These are phyloP conservation scores for Pangasius mekongensis DNA, from an alignment of 2,797 vertebrate species.

Conservation along the genomic window DNA sequence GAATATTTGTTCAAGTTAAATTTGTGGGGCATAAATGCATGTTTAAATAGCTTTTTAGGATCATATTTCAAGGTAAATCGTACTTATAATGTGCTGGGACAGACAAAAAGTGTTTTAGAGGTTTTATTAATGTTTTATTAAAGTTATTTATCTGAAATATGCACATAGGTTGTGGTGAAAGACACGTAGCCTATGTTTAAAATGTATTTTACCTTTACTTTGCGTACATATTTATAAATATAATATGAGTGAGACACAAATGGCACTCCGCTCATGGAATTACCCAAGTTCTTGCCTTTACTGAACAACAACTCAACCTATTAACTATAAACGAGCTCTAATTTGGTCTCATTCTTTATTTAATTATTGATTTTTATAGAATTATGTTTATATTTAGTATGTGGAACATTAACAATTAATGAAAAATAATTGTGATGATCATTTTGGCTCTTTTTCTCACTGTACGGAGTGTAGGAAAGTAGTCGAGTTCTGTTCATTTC, in stretches of 20 bases:
- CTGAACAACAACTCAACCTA: background rate
- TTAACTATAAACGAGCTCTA: background rate
- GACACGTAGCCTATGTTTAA: background rate
- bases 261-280: background rate
- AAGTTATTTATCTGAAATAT: background rate
- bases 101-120: background rate
- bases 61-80: background rate
- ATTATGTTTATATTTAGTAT: background rate
- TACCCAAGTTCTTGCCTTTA: background rate
- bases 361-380: background rate
- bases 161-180: background rate
- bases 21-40: background rate
- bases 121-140: background rate
- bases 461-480: background rate
- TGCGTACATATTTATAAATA: background rate
- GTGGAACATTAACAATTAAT: background rate
- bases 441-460: background rate
- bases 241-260: background rate
- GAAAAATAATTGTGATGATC: background rate
- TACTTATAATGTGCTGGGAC: background rate
- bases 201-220: background rate
- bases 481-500: background rate
- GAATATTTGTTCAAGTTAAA: background rate
- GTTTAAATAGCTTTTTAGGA: background rate
- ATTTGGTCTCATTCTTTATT: background rate